Conservation (phyloP, 2,797 vertebrate species). For the Cuculus canorus region DNA sequence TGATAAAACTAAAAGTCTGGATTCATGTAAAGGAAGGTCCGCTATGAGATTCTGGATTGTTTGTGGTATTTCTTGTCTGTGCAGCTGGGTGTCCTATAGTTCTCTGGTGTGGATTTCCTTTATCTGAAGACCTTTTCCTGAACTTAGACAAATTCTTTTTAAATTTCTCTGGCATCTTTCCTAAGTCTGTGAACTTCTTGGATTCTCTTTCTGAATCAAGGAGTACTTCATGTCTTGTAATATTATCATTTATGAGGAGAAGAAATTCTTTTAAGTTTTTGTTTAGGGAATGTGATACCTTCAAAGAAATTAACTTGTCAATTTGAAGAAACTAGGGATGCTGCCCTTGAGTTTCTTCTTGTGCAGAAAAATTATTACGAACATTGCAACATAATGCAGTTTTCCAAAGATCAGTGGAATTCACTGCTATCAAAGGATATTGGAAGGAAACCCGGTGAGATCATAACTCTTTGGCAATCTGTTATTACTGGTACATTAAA, state of each 20-base stretch:
- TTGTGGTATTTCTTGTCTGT: constrained; percentile 14
- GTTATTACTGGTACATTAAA: constrained; percentile 23
- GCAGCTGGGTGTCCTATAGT: background rate
- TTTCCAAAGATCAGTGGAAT: constrained; percentile 61
- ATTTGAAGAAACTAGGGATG: background rate
- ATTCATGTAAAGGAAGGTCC: background rate
- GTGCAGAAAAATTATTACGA: constrained; percentile 12
- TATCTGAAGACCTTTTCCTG: constrained; percentile 50
- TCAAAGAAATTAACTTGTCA: constrained; percentile 43
- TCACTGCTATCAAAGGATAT: background rate
- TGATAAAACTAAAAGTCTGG: background rate
- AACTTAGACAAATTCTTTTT: constrained; percentile 26
- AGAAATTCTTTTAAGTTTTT: background rate
- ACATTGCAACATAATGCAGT: constrained; percentile 1
- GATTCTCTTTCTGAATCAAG: constrained; percentile 34
- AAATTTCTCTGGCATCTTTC: constrained; percentile 18
- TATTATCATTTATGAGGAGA: background rate
- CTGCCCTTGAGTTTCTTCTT: background rate
- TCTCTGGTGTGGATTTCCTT: constrained; percentile 19
- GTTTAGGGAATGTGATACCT: constrained; percentile 15
- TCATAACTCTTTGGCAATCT: background rate
- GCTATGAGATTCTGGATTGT: background rate
- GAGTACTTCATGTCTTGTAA: constrained; percentile 29
- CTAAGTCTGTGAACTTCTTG: constrained; percentile 1
- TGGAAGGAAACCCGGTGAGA: background rate